Base-by-base conservation (phyloP, 2,888 invertebrate species). In the Strigamia maritima region DNA sequence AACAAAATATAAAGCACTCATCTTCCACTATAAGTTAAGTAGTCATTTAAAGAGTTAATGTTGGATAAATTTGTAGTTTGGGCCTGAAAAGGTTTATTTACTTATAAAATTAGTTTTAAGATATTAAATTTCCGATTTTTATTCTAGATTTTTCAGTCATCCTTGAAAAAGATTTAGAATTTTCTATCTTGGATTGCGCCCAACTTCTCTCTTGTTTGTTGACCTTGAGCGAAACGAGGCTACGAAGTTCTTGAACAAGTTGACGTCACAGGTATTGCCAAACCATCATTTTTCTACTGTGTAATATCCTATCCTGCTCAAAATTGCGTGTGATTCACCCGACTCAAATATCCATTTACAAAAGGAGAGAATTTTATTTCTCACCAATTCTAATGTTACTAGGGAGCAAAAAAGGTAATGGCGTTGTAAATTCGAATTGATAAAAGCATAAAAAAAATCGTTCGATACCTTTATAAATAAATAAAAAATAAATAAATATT, bases 241-340 rank as follows among this genome's bases (percentile, higher is more conserved):
- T 60, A 60, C 4, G 60, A 60, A 60, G 60, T 60, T 60, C 22
- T 60, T 10, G 22, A 8, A 24, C 22, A 60, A 60, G 10, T 22
- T 60, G 60, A 60, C 60, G 60, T 60, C 60, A 60, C n/a, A 60
- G 19, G 60, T 40, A 60, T 60, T 60, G 60, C 60, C 24, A 60
- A 60, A 60, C 19, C 60, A 60, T 60, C n/a, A 19, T 8, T 19
- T 19, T 60, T 8, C 14, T 40, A 40, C 40, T 14, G n/a, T 22
- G 60, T 22, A 16, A 60, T 60, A 60, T 60, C 60, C 60, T 60
- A 60, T 60, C 60, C 60, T 60, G 60, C 60, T 60, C n/a, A 24
- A 60, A 60, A 60, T 60, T 19, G 22, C 19, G 60, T n/a, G 19
- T 60, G 60, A 60, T 22, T 60, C 60, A 60, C 24, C 19, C 24